Base-by-base conservation (phyloP, 2,113 vertebrate species). In the Hydrochoerus hydrochaeris region DNA sequence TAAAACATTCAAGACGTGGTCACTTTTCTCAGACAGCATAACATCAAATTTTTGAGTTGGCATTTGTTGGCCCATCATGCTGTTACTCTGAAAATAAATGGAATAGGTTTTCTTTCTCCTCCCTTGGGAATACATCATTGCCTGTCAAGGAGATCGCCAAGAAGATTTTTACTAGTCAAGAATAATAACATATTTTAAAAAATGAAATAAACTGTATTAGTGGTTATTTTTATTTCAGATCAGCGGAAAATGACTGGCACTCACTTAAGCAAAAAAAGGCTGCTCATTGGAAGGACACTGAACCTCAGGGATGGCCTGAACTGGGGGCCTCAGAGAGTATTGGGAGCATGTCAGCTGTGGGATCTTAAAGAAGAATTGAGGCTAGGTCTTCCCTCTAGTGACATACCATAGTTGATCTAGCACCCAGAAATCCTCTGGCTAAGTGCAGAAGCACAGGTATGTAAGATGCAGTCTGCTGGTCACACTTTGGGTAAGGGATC, bases 181-280 rank as follows among this genome's bases (percentile, higher is more conserved):
- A 95, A 92, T 81, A 90, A 93, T 89, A 87, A 88, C 85, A 87
- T 63, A 63, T 52, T 52, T 52, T 65, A 82, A 71, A 96, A 75
- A 90, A 77, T 38, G 62, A 86, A 84, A 77, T n/a, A 41, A 63
- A 78, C 35, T 86, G 20, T 24, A 12, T 65, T 54, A 71, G 14
- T 71, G 10, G 13, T 63, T 65, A 83, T 38, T 88, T 93, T 67
- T 91, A 87, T 58, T 88, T 90, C 35, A 14, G 67, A 46, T 58
- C 78, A 94, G 46, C 16, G 67, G 85, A 80, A 97, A 96, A 73
- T 49, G 73, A 89, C 67, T 91, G 86, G 63, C 60, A 2, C 14
- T 75, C 32, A 3, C 19, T 83, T 85, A 28, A 62, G 46, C 5
- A n/a, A n/a, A n/a, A n/a, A n/a, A n/a, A n/a, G 5, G 71, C 7